Percentiles rank a stretch among this genome's conserved stretches.
phyloP scores from a whole-genome alignment of 2,113 vertebrate species.

The Capreolus pygargus region DNA sequence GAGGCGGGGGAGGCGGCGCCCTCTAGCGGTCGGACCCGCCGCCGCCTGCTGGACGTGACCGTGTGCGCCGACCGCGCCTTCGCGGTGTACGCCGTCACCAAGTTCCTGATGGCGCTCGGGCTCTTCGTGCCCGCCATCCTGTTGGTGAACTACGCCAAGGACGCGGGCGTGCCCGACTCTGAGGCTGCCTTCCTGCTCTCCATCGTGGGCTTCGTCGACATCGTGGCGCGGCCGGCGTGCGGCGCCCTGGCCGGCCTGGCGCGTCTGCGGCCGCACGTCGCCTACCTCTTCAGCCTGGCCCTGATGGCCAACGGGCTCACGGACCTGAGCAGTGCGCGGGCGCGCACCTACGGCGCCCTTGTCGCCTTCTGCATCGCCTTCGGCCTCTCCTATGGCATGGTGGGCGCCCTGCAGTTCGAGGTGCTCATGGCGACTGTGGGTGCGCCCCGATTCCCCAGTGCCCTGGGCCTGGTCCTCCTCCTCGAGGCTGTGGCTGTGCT shows the following conservation, averaged over 20 bases:
- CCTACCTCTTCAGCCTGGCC: slow-evolving; percentile 83
- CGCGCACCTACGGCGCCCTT: slow-evolving; percentile 77
- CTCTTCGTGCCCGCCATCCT: slow-evolving; percentile 86
- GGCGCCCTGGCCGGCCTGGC: slow-evolving; percentile 83
- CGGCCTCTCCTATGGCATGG: slow-evolving; percentile 87
- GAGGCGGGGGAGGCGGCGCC: slow-evolving; percentile 53
- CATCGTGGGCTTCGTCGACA: slow-evolving; percentile 86
- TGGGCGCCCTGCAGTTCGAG: slow-evolving; percentile 86
- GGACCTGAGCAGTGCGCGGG: slow-evolving; percentile 81
- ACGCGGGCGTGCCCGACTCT: slow-evolving; percentile 81
- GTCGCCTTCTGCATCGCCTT: slow-evolving; percentile 86
- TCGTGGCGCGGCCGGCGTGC: slow-evolving; percentile 84
- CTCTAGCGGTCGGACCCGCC: slow-evolving; percentile 55
- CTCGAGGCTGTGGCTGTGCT: slow-evolving; percentile 84
- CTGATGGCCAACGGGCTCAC: slow-evolving; percentile 86
- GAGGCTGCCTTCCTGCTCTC: slow-evolving; percentile 86
- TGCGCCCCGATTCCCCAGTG: slow-evolving; percentile 83
- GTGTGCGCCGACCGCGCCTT: slow-evolving; percentile 83
- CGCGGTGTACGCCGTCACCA: slow-evolving; percentile 81
- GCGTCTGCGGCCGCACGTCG: slow-evolving; percentile 78
- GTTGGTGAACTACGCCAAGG: slow-evolving; percentile 87
- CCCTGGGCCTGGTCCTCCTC: slow-evolving; percentile 84
- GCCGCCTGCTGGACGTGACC: slow-evolving; percentile 83
- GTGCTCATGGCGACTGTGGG: slow-evolving; percentile 86
- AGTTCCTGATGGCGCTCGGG: slow-evolving; percentile 85